These are phyloP conservation scores for Chelonia mydas DNA, from an alignment of 2,797 vertebrate genomes.

Conservation along the genomic window DNA sequence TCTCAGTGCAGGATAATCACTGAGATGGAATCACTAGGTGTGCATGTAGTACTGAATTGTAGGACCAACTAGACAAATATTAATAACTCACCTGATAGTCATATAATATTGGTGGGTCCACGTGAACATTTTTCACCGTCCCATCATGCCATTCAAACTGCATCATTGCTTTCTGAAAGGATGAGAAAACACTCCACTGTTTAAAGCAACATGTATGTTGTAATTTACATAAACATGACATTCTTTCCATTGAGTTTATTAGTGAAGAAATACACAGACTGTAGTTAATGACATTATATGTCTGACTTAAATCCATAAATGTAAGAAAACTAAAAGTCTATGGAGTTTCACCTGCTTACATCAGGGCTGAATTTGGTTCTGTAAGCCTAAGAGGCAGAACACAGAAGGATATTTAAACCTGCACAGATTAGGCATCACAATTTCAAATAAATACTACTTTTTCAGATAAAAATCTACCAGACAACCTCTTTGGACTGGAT, in stretches of 20 bases:
- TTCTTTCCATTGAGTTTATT: not conserved
- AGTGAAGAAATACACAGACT: not conserved
- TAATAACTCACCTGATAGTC: constrained; percentile 82
- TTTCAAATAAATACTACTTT: not conserved
- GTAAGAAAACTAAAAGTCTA: not conserved
- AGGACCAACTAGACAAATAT: not conserved
- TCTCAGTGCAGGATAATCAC: not conserved
- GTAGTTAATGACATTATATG: not conserved
- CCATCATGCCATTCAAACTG: constrained; percentile 88
- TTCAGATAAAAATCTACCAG: not conserved
- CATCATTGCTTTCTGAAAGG: constrained; percentile 83
- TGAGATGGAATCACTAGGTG: not conserved
- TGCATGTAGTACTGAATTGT: not conserved
- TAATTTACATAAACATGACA: not conserved
- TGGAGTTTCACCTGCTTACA: not conserved
- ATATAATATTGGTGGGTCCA: constrained; percentile 82
- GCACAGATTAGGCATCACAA: not conserved
- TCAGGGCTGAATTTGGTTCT: not conserved
- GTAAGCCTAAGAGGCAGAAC: not conserved
- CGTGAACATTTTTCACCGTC: constrained; percentile 85
- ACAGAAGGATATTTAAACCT: not conserved
- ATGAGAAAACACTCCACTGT: not conserved
- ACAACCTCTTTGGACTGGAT: not conserved
- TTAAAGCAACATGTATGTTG: not conserved
- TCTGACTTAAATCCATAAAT: not conserved